phyloP scores from a whole-genome alignment of 2,797 vertebrate species.

The Sebastiscus albofasciatus region DNA sequence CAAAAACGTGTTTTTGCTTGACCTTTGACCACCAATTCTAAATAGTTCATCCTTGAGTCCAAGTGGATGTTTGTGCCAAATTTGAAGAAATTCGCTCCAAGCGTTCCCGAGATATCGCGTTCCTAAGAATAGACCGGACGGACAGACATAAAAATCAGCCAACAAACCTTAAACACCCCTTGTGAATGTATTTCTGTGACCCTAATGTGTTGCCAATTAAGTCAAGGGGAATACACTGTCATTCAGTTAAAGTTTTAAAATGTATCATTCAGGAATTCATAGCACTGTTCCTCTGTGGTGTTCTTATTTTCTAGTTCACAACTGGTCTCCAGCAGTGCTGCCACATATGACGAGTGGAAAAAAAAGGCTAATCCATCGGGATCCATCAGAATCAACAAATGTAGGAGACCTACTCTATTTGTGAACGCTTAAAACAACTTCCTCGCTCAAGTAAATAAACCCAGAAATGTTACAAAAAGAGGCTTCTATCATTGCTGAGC shows the following conservation, averaged over 20 bases:
- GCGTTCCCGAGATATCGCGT: no score
- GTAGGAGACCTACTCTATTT: background rate
- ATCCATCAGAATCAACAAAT: background rate
- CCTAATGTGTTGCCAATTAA: background rate
- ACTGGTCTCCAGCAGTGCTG: background rate
- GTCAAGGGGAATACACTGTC: background rate
- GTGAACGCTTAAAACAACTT: background rate
- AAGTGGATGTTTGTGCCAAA: no score
- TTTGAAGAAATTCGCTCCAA: no score
- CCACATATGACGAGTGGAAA: background rate
- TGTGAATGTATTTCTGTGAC: background rate
- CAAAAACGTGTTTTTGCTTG: no score
- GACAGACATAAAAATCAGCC: no score
- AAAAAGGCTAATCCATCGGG: background rate
- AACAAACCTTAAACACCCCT: background rate
- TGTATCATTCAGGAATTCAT: background rate
- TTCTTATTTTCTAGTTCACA: background rate
- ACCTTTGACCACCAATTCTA: no score
- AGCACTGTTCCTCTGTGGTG: background rate
- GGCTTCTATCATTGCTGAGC: background rate
- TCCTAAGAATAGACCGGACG: no score
- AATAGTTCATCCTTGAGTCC: no score
- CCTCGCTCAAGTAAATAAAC: background rate
- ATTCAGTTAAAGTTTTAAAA: background rate
- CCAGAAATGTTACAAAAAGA: background rate